Conservation (phyloP, 2,797 vertebrate genomes). For the Esox masquinongy region DNA sequence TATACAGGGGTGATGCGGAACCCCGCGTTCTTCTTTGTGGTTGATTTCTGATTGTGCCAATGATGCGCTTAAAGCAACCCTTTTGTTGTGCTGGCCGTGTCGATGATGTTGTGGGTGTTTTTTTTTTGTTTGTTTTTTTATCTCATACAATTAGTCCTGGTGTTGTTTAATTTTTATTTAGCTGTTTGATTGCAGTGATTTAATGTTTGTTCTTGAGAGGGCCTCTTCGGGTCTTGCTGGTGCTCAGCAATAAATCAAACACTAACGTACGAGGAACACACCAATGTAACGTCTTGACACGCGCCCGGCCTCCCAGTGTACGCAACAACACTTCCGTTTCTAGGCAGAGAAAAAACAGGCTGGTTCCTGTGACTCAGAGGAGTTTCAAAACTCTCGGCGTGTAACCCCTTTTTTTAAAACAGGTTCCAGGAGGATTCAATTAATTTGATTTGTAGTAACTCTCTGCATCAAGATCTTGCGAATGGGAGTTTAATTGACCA, state of each 20-base stretch:
- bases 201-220: slow-evolving; percentile 63
- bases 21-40: slow-evolving; percentile 62
- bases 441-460: slow-evolving; percentile 77
- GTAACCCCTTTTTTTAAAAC: slow-evolving; percentile 64
- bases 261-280: slow-evolving; percentile 31
- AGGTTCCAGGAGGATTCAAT: slow-evolving; percentile 70
- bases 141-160: slow-evolving; percentile 70
- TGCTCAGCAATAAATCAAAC: slow-evolving; percentile 62
- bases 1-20: slow-evolving; percentile 33
- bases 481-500: slow-evolving; percentile 72
- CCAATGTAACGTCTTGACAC: slow-evolving; percentile 22
- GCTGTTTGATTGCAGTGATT: slow-evolving; percentile 61
- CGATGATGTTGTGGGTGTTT: slow-evolving; percentile 74
- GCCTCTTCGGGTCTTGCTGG: slow-evolving; percentile 60
- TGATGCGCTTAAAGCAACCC: slow-evolving; percentile 71
- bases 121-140: slow-evolving; percentile 30
- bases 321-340: slow-evolving; percentile 39
- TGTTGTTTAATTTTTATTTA: slow-evolving; percentile 60
- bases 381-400: slow-evolving; percentile 65
- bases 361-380: slow-evolving; percentile 81
- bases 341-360: slow-evolving; percentile 77
- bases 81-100: slow-evolving; percentile 75
- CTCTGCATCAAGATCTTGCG: slow-evolving; percentile 77
- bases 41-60: slow-evolving; percentile 87
- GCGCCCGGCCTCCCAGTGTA: slow-evolving; percentile 39